These are phyloP conservation scores for Carcinoscorpius rotundicauda DNA, from an alignment of 1,140 invertebrate species.

Conservation along the genomic window DNA sequence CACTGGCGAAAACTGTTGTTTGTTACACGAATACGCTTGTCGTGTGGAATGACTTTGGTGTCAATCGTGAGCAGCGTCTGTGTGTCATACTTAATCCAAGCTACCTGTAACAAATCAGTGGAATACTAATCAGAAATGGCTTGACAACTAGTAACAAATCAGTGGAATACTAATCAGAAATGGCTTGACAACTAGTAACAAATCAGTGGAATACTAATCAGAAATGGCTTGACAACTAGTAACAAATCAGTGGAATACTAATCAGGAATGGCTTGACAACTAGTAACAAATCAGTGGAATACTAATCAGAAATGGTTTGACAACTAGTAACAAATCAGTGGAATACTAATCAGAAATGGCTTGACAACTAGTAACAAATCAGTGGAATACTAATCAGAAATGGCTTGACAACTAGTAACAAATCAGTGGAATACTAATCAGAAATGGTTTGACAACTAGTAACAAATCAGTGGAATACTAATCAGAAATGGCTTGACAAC, in stretches of 20 bases:
- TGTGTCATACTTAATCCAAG: slow-evolving; percentile 62
- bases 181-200: background rate
- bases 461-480: too few relatives aligned
- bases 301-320: too few relatives aligned
- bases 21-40: slow-evolving; percentile 78
- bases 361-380: background rate
- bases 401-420: background rate
- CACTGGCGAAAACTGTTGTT: slow-evolving; percentile 54
- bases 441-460: background rate
- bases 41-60: slow-evolving; percentile 78
- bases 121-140: too few relatives aligned
- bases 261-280: too few relatives aligned
- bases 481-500: too few relatives aligned
- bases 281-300: background rate
- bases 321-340: background rate
- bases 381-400: too few relatives aligned
- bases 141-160: too few relatives aligned
- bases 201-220: too few relatives aligned
- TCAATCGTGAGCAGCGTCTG: slow-evolving; percentile 22
- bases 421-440: too few relatives aligned
- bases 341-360: too few relatives aligned
- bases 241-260: too few relatives aligned
- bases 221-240: background rate
- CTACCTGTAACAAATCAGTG: slow-evolving; percentile 28
- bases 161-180: too few relatives aligned